Conservation (phyloP, 2,888 invertebrate genomes). For the Yponomeuta malinellus region DNA sequence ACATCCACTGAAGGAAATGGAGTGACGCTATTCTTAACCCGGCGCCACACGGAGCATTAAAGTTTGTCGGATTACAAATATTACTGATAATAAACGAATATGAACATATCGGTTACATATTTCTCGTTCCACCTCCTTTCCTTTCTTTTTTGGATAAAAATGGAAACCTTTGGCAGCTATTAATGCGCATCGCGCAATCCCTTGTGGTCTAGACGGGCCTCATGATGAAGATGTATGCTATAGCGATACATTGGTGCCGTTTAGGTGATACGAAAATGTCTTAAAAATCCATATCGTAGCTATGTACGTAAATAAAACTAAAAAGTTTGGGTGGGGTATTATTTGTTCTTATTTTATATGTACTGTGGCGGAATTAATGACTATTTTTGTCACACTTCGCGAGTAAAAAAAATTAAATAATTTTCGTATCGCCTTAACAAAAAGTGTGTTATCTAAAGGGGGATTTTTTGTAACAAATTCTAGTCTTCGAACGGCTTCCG, state of each 20-base stretch:
- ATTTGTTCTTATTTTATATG: conserved; percentile 21
- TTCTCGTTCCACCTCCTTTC: not conserved
- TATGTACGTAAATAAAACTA: conserved; percentile 8
- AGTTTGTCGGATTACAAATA: no score
- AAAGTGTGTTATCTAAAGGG: not conserved
- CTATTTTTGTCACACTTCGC: not conserved
- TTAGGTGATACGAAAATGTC: not conserved
- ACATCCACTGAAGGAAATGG: no score
- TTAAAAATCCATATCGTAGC: not conserved
- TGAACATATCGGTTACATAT: not conserved
- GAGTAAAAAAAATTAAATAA: not conserved
- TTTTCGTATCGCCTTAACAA: not conserved
- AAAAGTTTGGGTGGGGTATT: conserved; percentile 11
- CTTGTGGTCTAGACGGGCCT: no score
- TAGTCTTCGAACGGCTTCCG: conserved; percentile 62
- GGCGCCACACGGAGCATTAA: no score
- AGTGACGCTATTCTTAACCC: no score
- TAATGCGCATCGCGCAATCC: no score
- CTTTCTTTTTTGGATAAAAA: not conserved
- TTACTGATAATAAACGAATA: no score
- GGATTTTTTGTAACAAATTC: conserved; percentile 26
- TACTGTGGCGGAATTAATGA: conserved; percentile 15
- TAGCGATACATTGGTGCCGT: no score
- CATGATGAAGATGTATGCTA: no score
- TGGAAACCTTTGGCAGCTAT: not conserved